These are phyloP conservation scores for Brachyrhaphis roseni DNA, from an alignment of 2,797 vertebrate species.

Conservation along the genomic window DNA sequence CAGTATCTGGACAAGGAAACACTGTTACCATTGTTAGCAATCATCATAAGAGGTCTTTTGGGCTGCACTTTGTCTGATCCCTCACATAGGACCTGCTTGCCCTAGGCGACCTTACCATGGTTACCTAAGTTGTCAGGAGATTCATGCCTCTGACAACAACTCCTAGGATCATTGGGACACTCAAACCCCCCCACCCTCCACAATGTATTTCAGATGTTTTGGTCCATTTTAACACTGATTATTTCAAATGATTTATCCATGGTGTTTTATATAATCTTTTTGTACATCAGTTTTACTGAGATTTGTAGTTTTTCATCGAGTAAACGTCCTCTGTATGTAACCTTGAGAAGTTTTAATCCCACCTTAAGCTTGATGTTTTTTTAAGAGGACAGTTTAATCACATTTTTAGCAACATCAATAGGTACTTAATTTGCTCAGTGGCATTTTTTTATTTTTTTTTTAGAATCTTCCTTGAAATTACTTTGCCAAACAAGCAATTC, in stretches of 20 bases:
- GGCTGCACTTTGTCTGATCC: no score
- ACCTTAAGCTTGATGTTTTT: conserved; percentile 10
- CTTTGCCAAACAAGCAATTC: conserved; percentile 6
- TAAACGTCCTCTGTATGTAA: background rate
- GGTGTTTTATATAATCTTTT: conserved; percentile 16
- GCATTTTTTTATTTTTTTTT: conserved; percentile 2
- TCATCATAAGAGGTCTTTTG: no score
- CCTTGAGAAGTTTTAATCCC: conserved; percentile 13
- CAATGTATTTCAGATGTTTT: background rate
- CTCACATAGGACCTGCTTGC: no score
- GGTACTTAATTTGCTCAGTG: conserved; percentile 1
- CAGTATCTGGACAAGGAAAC: no score
- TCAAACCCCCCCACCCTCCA: no score
- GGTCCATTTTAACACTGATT: background rate
- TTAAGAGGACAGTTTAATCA: conserved; percentile 17
- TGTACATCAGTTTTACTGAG: background rate
- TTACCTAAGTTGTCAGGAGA: no score
- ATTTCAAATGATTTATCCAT: background rate
- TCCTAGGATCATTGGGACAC: no score
- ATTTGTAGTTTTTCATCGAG: conserved; percentile 4
- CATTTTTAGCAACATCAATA: conserved; percentile 17
- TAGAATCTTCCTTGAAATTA: conserved; percentile 23
- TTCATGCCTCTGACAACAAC: no score
- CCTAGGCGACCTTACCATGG: no score
- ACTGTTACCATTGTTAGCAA: no score